Evolutionary conservation across 2,113 vertebrate species (phyloP).

Genomic region (Lepus americanus): DNA sequence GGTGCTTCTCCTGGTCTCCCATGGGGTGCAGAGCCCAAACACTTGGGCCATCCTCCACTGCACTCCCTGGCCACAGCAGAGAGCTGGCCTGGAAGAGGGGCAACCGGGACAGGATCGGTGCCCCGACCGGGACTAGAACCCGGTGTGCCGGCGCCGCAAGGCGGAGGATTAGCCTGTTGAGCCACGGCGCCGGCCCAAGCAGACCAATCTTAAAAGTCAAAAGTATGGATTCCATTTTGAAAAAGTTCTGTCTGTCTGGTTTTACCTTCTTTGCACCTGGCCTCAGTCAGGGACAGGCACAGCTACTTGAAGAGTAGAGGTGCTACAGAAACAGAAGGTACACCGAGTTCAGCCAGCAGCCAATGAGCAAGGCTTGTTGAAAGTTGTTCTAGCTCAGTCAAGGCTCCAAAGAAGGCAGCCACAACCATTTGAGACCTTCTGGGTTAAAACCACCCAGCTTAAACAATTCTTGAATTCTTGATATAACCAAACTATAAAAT

Average conservation of each 20-base stretch:
- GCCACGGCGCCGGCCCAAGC: no score
- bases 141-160: no score
- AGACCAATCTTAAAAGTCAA: neutral
- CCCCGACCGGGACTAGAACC: no score
- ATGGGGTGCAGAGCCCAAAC: no score
- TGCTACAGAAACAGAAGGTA: neutral
- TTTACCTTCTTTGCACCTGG: neutral
- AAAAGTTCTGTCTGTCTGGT: neutral
- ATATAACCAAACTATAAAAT: neutral
- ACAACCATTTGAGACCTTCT: neutral
- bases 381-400: no score
- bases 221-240: neutral
- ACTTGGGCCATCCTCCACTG: no score
- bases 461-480: neutral
- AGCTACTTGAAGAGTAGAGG: neutral
- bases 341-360: neutral
- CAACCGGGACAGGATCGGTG: no score
- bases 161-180: no score
- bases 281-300: neutral
- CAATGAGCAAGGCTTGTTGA: accelerated
- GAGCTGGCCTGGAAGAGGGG: no score
- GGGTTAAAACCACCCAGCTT: neutral
- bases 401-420: neutral
- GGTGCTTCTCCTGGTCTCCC: no score
- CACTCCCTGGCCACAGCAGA: no score